Evolutionary conservation across 2,888 invertebrate species (phyloP), one percentile per base, ranked within the genome.

Genomic region (Oegoconia quadripuncta): DNA sequence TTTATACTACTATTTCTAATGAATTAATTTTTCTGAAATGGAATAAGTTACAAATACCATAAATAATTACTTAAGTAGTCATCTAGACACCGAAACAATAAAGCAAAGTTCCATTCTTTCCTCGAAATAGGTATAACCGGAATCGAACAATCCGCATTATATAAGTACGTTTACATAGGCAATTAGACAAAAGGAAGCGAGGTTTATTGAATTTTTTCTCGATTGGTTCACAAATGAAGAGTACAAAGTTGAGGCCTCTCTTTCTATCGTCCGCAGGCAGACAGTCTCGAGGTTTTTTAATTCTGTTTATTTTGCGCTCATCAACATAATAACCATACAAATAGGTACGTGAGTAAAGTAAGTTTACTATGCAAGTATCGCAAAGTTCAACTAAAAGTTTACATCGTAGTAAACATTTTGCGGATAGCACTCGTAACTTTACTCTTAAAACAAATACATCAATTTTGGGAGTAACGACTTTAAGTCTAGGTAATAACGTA

Each of bases 141-240:
- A 62, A 74, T 71, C 69, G 68, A 72, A 70, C 69, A 64, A 63
- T 66, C 60, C 53, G 55, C 57, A 65, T 65, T 55, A 57, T 69
- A 68, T 72, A 72, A 64, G 72, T 78, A 79, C 59, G 65, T 75
- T 72, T 76, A 75, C 73, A 73, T 74, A 79, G 74, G 76, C 78
- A 83, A 84, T 83, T 83, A 83, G 78, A 81, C 73, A 76, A 79
- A 78, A 76, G 80, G 78, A 82, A 76, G 74, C 75, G 69, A 69
- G 74, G 74, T 75, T 83, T 83, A 83, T 83, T 81, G 82, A 83
- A 83, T 82, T 84, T 82, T 80, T 83, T 80, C 80, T 74, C 79
- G 76, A 83, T 78, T 79, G 75, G 74, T 75, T 77, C 78, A 77
- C 76, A 78, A 78, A 74, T 64, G 83, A 80, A 74, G 77, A 82